Evolutionary conservation across 2,888 invertebrate species (phyloP), one percentile per base, ranked within the genome.

Genomic region (Yponomeuta evonymella): DNA sequence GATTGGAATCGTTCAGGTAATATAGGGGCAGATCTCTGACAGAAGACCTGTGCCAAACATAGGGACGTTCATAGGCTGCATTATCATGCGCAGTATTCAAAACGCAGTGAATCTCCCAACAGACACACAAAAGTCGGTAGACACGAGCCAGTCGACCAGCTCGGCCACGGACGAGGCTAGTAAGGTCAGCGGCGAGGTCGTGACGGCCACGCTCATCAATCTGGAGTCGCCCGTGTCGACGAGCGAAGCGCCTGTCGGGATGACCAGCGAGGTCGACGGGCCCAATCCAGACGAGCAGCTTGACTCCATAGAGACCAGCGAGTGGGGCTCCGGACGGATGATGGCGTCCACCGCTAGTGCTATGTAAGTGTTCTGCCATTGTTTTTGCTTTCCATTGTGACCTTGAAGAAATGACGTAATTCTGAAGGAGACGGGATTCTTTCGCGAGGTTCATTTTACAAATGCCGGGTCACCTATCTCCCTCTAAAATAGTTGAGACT

Each of bases 271-370:
- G 2, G 73, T 76, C 10, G 76, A 78, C 6, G 77, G 78, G 58
- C 74, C 74, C 11, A 70, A 78, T 63, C 81, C 76, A 1, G 76
- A 80, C 0, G 88, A 92, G 73, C 89, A 90, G 75, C 79, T 87
- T 63, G 92, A 92, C 75, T 92, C 92, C 11, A 92, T 93, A 65
- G 92, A 92, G 75, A 81, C 90, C 15, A 84, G 85, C 74, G 90
- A 89, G 72, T 90, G 89, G 89, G 87, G 87, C 69, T 79, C 74
- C n/a, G 77, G 86, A 1, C 83, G 82, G 75, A 88, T 90, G 89
- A 87, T 86, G 70, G 73, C 81, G 10, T 89, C 89, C 71, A 84
- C 88, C 1, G 79, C 82, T 63, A 90, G 89, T 76, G 84, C 80
- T 71, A 75, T 88, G 91, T 92, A 73, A 88, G 90, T 84, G 23